These are phyloP conservation scores for Leptodactylus fuscus DNA, from an alignment of 2,113 vertebrate species.

Conservation along the genomic window DNA sequence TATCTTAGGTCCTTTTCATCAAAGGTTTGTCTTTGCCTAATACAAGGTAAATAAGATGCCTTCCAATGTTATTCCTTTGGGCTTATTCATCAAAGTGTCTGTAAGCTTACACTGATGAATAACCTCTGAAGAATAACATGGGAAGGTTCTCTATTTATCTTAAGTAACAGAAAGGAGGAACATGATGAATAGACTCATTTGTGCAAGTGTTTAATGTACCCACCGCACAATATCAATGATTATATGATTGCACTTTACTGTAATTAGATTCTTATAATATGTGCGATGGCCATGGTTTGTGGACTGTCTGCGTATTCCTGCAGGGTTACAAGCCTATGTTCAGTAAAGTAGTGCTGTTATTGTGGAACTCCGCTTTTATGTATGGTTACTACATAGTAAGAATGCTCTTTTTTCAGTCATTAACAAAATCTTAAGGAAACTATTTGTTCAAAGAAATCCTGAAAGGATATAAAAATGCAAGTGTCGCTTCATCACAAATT, in stretches of 20 bases:
- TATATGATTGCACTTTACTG: background rate
- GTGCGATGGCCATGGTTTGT: constrained; percentile 5
- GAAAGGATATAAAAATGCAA: no score
- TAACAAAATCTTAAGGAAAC: background rate
- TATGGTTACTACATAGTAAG: background rate
- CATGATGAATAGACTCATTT: constrained; percentile 27
- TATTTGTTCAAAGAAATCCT: background rate
- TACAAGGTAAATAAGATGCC: background rate
- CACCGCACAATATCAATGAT: background rate
- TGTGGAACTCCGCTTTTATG: background rate
- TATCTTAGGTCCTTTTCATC: background rate
- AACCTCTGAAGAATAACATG: constrained; percentile 25
- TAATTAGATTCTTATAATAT: background rate
- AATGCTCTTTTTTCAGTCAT: background rate
- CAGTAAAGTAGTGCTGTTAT: background rate
- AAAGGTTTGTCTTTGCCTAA: background rate
- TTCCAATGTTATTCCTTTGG: constrained; percentile 9
- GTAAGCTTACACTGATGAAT: constrained; percentile 1
- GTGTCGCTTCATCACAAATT: no score
- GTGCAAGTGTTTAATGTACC: background rate
- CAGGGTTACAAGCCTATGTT: background rate
- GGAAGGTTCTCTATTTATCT: background rate
- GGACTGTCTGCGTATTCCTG: background rate
- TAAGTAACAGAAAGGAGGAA: constrained; percentile 9
- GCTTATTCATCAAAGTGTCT: constrained; percentile 31